A percentile compares a stretch with the other conserved stretches of the same genome.
These are phyloP conservation scores for Vicugna pacos DNA, from an alignment of 2,113 vertebrate genomes.

Conservation along the genomic window DNA sequence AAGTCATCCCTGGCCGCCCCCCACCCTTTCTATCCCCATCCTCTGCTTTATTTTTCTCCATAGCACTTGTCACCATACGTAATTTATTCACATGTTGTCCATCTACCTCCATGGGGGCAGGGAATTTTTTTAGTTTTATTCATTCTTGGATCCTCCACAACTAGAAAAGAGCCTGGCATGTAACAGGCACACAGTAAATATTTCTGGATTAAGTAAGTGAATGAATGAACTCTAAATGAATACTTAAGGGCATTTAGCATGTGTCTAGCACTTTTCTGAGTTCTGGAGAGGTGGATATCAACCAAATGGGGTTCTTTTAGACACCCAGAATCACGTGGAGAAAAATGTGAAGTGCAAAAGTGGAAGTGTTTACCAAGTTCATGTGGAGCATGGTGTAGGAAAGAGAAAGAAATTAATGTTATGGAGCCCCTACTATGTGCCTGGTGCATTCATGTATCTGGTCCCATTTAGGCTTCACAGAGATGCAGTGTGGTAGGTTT, in stretches of 20 bases:
- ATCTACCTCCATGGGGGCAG: background rate
- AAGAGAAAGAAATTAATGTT: background rate
- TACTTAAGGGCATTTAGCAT: slow-evolving; percentile 19
- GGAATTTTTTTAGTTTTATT: slow-evolving; percentile 19
- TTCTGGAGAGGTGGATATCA: background rate
- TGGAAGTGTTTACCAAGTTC: background rate
- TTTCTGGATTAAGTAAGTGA: background rate
- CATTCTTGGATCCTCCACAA: background rate
- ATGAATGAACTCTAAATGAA: background rate
- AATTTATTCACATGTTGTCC: background rate
- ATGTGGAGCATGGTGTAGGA: background rate
- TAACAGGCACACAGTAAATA: background rate
- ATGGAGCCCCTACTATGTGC: background rate
- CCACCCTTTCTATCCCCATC: background rate
- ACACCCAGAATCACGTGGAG: background rate
- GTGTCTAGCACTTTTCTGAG: background rate
- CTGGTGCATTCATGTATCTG: background rate
- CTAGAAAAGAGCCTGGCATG: background rate
- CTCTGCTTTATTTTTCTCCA: background rate
- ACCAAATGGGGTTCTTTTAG: background rate
- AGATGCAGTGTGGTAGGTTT: background rate
- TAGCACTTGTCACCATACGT: background rate
- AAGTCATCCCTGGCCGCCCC: background rate
- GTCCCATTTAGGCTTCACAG: background rate
- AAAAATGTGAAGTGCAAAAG: background rate